phyloP scores from a whole-genome alignment of 2,797 vertebrate genomes.

The Cephalopachus bancanus region DNA sequence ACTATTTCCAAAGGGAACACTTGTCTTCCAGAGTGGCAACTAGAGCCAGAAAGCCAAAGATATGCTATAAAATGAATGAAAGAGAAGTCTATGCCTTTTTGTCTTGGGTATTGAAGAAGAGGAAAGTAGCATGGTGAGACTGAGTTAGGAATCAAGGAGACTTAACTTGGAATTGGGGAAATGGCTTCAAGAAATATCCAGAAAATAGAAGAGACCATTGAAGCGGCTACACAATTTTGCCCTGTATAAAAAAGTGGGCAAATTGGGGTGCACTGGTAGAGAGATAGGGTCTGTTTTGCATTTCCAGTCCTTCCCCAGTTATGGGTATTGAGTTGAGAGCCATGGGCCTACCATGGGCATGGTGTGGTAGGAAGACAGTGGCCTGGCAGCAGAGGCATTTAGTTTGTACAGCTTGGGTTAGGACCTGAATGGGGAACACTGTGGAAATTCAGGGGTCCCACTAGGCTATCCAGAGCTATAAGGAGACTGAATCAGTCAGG shows the following conservation, averaged over 20 bases:
- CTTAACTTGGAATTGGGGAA: not conserved
- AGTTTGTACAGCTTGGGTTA: not conserved
- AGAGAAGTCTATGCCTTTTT: not conserved
- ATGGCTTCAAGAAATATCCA: slow-evolving; percentile 37
- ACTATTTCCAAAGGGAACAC: not conserved
- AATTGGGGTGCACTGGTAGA: not conserved
- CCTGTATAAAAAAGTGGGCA: not conserved
- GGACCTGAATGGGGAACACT: not conserved
- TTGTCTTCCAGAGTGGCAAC: not conserved
- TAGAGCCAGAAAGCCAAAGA: not conserved
- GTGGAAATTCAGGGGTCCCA: not conserved
- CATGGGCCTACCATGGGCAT: not conserved
- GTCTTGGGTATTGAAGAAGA: not conserved
- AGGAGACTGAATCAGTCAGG: not conserved
- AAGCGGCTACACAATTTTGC: not conserved
- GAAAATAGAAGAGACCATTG: not conserved
- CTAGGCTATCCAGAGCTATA: not conserved
- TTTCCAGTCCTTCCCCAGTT: not conserved
- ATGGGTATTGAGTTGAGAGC: not conserved
- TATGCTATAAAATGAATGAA: not conserved
- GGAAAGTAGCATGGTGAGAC: not conserved
- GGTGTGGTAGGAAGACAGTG: not conserved
- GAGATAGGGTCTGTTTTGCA: not conserved
- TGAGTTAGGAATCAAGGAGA: not conserved
- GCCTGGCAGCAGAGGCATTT: not conserved